Base-by-base conservation (phyloP, 2,888 invertebrate genomes). In the Xestia rhomboidea region DNA sequence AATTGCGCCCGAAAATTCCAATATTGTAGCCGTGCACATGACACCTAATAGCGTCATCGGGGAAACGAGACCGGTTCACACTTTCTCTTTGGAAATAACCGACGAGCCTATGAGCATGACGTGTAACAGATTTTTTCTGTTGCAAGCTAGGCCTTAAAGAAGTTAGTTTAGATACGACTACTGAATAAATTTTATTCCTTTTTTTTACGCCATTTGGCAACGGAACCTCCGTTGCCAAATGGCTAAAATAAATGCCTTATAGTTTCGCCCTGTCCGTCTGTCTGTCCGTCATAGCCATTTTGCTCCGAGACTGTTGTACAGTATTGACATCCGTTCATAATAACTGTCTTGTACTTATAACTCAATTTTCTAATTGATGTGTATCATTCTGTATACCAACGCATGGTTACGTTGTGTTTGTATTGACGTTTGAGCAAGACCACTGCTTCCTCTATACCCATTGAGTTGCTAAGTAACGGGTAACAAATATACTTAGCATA, bases 1-100 rank as follows among this genome's bases (percentile, higher is more conserved):
- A 84, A 81, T 81, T 73, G 62, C 46, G 67, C 81, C 81, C 54
- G 67, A 84, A 81, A 85, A 49, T 67, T 41, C 66, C 85, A 81
- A 81, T 81, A 81, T 63, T 54, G 46, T 68, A 46, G 34, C 62
- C 54, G 73, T 81, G 85, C 67, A 63, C 54, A 51, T 84, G 79
- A 79, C 69, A 63, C 62, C 67, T 81, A 81, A 73, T 73, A 80
- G 81, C 27, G 54, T 63, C 73, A 73, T 81, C 49, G 66, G 44
- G 46, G 67, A 73, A 72, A n/a, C 46, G 73, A 46, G 66, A 79
- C 67, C 24, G 49, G 80, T 24, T 34, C 60, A 34, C 44, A 54
- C 60, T 60, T 67, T 83, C 49, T 68, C 30, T 77, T 34, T 68
- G 27, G 7, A 34, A 60, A 66, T 66, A 54, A 30, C 38, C 15